Evolutionary conservation across 2,113 vertebrate species (phyloP).

Genomic region (Sciurus niger): DNA sequence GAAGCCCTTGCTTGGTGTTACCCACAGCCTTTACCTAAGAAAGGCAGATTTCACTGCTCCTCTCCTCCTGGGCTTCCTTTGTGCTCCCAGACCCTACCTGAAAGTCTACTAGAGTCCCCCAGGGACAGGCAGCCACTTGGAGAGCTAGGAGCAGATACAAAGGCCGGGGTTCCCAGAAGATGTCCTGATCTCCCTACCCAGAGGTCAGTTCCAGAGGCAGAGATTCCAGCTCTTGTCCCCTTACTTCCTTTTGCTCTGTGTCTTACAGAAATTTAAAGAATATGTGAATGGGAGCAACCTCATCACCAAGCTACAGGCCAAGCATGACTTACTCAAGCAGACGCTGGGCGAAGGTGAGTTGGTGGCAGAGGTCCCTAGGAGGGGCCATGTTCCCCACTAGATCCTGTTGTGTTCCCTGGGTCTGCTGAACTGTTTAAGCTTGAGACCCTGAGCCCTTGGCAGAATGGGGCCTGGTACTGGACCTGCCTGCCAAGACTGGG

Average conservation of each 20-base stretch:
- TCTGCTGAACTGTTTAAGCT: not conserved
- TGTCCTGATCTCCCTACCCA: not conserved
- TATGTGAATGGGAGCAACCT: conserved; percentile 99
- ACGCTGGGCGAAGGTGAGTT: conserved; percentile 97
- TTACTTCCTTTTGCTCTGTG: conserved; percentile 53
- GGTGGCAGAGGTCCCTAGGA: not conserved
- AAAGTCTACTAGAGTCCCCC: conserved; percentile 26
- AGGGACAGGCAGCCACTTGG: conserved; percentile 21
- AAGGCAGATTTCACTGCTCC: conserved; percentile 69
- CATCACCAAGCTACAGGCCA: conserved; percentile 98
- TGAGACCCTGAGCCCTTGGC: not conserved
- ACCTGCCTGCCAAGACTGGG: not conserved
- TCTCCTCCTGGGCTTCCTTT: conserved; percentile 37
- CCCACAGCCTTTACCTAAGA: conserved; percentile 56
- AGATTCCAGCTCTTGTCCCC: not conserved
- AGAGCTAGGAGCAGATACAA: not conserved
- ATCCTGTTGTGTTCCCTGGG: not conserved
- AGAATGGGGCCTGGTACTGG: not conserved
- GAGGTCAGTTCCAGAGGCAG: not conserved
- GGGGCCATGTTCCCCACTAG: rapidly evolving
- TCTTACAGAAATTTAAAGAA: conserved; percentile 97
- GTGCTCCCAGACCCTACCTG: not conserved
- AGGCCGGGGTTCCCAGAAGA: not conserved
- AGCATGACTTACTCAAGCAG: conserved; percentile 98
- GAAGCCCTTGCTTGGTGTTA: conserved; percentile 48